Percentiles rank a stretch among this genome's conserved stretches.
Conservation (phyloP, 2,113 vertebrate genomes). For the Ciconia stormi region DNA sequence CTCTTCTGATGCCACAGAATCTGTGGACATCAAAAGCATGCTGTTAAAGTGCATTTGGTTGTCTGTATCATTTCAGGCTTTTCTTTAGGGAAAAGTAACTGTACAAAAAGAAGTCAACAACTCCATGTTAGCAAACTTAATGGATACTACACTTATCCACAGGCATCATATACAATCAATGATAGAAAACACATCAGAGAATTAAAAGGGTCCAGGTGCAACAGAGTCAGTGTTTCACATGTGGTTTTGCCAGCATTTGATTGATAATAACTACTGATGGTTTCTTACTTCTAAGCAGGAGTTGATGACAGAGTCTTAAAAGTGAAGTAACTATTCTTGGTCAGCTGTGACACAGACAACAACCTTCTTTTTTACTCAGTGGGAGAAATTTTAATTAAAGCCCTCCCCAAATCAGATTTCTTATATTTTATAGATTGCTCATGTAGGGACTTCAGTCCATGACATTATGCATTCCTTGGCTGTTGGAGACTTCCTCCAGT, state of each 20-base stretch:
- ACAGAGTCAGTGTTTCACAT: background rate
- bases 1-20: background rate
- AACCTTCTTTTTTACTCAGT: background rate
- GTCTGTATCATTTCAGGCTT: background rate
- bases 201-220: background rate
- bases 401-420: background rate
- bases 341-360: background rate
- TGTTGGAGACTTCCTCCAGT: background rate
- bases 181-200: background rate
- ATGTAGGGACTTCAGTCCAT: background rate
- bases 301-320: background rate
- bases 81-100: background rate
- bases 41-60: background rate
- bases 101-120: background rate
- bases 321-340: background rate
- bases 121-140: background rate
- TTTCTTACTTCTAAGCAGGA: background rate
- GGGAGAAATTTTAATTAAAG: background rate
- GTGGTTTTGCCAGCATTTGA: background rate
- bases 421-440: background rate
- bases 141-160: background rate
- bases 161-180: fast-evolving
- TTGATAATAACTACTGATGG: background rate
- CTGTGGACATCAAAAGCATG: background rate
- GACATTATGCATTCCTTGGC: background rate